Conservation (phyloP, 2,113 vertebrate species). For the Dascyllus trimaculatus region DNA sequence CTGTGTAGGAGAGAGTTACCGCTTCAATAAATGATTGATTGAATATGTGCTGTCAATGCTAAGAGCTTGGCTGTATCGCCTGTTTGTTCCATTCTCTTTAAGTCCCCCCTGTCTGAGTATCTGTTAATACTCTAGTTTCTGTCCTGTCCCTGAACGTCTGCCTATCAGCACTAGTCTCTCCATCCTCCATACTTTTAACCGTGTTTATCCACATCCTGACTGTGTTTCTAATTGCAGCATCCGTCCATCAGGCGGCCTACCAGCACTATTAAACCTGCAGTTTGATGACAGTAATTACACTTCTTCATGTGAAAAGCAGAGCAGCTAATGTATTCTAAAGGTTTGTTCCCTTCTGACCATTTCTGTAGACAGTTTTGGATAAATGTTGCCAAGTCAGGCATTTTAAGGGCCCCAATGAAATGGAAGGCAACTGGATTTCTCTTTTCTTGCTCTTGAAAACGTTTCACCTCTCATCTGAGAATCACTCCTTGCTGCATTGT, state of each 20-base stretch:
- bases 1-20: background rate
- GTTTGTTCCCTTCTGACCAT: no score
- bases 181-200: background rate
- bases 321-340: no score
- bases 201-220: background rate
- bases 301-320: no score
- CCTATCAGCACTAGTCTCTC: background rate
- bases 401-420: no score
- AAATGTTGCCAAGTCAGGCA: no score
- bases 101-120: background rate
- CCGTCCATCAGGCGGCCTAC: background rate
- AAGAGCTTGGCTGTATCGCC: background rate
- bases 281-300: no score
- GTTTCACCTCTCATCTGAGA: no score
- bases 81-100: background rate
- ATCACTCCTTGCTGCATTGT: no score
- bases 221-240: background rate
- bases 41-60: background rate
- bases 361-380: no score
- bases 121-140: background rate
- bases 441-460: no score
- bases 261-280: no score
- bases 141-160: slow-evolving; percentile 5
- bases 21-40: background rate
- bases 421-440: no score